Conservation (phyloP, 2,113 vertebrate genomes). For the Perca schrenkii region DNA sequence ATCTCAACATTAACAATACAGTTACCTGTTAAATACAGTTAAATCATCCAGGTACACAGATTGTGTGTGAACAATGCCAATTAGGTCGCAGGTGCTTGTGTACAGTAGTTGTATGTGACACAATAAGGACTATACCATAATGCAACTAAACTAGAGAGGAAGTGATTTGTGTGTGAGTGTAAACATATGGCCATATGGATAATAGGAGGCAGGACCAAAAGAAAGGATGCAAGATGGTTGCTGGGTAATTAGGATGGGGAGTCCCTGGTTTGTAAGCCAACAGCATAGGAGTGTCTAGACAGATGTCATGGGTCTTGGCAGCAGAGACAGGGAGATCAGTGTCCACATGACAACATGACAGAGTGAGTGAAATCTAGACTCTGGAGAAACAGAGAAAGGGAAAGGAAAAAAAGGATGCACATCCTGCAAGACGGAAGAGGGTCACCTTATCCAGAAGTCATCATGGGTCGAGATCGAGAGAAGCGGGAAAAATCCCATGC, state of each 20-base stretch:
- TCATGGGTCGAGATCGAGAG: slow-evolving; percentile 6
- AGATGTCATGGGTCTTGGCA: slow-evolving; percentile 61
- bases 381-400: slow-evolving; percentile 22
- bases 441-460: slow-evolving; percentile 55
- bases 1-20: background rate
- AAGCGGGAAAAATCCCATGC: slow-evolving; percentile 7
- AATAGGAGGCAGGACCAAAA: background rate
- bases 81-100: background rate
- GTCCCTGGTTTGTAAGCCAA: slow-evolving; percentile 44
- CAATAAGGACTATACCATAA: background rate
- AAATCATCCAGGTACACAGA: background rate
- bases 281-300: slow-evolving; percentile 49
- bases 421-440: slow-evolving; percentile 27
- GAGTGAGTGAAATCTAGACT: slow-evolving; percentile 37
- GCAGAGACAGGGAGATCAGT: slow-evolving; percentile 39
- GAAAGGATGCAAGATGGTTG: background rate
- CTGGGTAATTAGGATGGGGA: slow-evolving; percentile 13
- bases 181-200: background rate
- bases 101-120: background rate
- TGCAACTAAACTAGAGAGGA: background rate
- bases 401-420: slow-evolving; percentile 15
- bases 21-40: background rate
- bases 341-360: slow-evolving; percentile 57
- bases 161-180: background rate
- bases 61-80: background rate